phyloP scores from a whole-genome alignment of 2,888 invertebrate genomes.

The Agrotis clavis region DNA sequence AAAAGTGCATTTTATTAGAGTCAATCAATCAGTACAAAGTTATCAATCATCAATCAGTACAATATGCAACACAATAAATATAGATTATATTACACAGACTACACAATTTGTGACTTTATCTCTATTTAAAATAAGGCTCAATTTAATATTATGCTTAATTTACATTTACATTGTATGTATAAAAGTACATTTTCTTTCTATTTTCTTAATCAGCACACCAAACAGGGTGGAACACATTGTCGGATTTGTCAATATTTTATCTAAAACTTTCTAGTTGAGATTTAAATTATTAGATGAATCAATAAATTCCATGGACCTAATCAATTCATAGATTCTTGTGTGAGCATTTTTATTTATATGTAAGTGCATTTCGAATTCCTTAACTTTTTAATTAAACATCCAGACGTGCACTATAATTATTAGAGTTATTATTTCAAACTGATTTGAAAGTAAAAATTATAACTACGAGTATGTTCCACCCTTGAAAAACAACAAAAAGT shows the following conservation, averaged over 20 bases:
- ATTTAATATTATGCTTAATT: constrained; percentile 53
- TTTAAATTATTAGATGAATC: too few species aligned
- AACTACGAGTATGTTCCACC: constrained; percentile 29
- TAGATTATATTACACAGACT: constrained; percentile 75
- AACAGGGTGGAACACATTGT: constrained; percentile 46
- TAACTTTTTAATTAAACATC: neutral
- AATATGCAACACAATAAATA: constrained; percentile 81
- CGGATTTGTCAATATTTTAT: neutral
- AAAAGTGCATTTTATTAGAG: constrained; percentile 88
- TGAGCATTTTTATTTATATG: neutral
- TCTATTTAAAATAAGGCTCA: constrained; percentile 59
- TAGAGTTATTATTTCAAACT: too few species aligned
- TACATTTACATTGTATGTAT: constrained; percentile 42
- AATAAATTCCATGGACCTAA: too few species aligned
- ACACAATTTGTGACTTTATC: constrained; percentile 69
- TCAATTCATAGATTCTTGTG: too few species aligned
- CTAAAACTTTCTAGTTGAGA: neutral
- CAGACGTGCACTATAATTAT: too few species aligned
- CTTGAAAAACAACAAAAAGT: constrained; percentile 17
- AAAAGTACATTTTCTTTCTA: constrained; percentile 18
- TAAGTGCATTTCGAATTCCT: neutral
- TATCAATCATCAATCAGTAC: constrained; percentile 70
- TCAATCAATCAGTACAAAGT: constrained; percentile 84
- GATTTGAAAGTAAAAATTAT: neutral
- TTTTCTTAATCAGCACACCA: constrained; percentile 27